Percentiles rank a stretch among this genome's conserved stretches.
Evolutionary conservation across 2,113 vertebrate species (phyloP).

Genomic region (Nycticebus coucang): DNA sequence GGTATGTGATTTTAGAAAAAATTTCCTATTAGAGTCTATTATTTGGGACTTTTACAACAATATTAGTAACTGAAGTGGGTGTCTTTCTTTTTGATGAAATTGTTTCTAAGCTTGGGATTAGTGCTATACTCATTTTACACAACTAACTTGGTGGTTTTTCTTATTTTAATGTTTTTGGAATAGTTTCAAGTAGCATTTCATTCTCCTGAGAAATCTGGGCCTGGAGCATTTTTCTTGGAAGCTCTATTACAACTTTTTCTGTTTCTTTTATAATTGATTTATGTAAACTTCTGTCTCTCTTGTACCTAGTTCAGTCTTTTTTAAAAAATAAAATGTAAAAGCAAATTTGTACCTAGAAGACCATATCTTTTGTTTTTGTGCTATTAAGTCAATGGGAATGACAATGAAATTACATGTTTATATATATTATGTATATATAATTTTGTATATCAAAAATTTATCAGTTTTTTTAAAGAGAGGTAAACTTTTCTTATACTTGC

Average conservation of each 20-base stretch:
- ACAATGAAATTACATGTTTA: neutral
- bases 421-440: neutral
- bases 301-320: conserved; percentile 13
- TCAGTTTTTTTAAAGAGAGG: neutral
- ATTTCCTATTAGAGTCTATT: neutral
- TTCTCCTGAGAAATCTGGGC: conserved; percentile 1
- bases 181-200: conserved; percentile 4
- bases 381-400: neutral
- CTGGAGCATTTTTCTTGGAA: neutral
- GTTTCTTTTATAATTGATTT: conserved; percentile 14
- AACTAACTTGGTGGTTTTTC: conserved; percentile 19
- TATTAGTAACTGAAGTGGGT: conserved; percentile 5
- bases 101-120: neutral
- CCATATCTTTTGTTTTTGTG: neutral
- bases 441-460: conserved; percentile 19
- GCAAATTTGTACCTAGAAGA: conserved; percentile 14
- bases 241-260: neutral
- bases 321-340: neutral
- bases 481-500: neutral
- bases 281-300: conserved; percentile 11
- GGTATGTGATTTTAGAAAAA: neutral
- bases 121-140: neutral
- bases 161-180: neutral
- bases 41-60: neutral
- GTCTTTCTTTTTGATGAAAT: neutral